Evolutionary conservation across 2,888 invertebrate species (phyloP), one percentile per base, ranked within the genome.

Genomic region (Desoria tigrina): DNA sequence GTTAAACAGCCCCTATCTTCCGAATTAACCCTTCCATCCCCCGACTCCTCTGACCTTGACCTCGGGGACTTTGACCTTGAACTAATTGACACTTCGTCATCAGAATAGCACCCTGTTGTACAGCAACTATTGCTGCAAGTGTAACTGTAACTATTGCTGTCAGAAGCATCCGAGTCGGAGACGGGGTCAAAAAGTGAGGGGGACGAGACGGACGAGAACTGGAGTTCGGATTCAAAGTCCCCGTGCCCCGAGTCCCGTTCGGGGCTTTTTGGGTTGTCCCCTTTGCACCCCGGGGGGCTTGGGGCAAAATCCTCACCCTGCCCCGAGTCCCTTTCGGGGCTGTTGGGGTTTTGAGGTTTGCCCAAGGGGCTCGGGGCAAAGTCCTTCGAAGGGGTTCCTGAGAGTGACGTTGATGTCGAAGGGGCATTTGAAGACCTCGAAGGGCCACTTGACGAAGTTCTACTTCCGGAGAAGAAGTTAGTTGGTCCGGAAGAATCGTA

Each of bases 221-320:
- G 71, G 4, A 71, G 61, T 24, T 71, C 70, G 26, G 67, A 67
- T 51, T 71, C 71, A 37, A 64, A 68, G 56, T 71, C 71, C 2
- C 71, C 71, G 39, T 71, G 71, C 7, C 71, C 71, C 21, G 66
- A 66, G 60, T 71, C 71, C 1, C 61, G 59, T 49, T 68, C 68
- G 26, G 60, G 16, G 37, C 32, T 32, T 63, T 66, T 49, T 42
- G 55, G 23, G 11, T 11, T 32, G 6, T 4, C 6, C 32, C 11
- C 32, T 32, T 32, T 32, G 32, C 4, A 32, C 32, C n/a, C n/a
- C n/a, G 39, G 16, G 39, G 16, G 39, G 39, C 9, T 39, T 11
- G n/a, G 45, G 45, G 16, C 21, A 45, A 16, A 11, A 11, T 39
- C 39, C 16, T 39, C 9, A 39, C 9, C 39, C 39, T 39, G 9